Evolutionary conservation across 2,888 invertebrate species (phyloP).

Genomic region (Leptopilina syphax): DNA sequence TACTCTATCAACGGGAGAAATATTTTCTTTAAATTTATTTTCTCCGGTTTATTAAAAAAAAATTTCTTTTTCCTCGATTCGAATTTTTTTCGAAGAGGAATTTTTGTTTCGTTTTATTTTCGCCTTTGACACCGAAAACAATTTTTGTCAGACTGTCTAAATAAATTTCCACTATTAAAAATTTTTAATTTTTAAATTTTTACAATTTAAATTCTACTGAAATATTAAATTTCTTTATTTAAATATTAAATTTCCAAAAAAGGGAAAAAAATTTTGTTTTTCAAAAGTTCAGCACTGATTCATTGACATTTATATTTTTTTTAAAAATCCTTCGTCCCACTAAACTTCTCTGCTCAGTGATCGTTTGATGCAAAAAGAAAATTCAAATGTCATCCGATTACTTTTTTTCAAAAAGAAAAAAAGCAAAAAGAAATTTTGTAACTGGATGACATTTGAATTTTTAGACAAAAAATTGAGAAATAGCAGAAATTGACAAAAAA

Average conservation of each 20-base stretch:
- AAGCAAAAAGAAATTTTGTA: background rate
- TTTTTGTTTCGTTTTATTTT: too few relatives aligned
- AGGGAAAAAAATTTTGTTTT: background rate
- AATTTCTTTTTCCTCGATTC: too few relatives aligned
- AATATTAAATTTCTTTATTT: too few relatives aligned
- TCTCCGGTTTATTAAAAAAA: too few relatives aligned
- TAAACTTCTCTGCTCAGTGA: slow-evolving; percentile 35
- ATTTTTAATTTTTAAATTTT: too few relatives aligned
- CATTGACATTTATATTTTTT: slow-evolving; percentile 22
- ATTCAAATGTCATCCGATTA: slow-evolving; percentile 25
- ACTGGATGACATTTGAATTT: slow-evolving; percentile 1
- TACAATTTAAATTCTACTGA: too few relatives aligned
- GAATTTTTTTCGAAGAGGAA: too few relatives aligned
- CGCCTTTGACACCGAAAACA: background rate
- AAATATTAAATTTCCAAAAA: background rate
- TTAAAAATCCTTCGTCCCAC: slow-evolving; percentile 9
- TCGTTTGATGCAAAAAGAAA: slow-evolving; percentile 27
- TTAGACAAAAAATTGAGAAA: background rate
- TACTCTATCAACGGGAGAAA: too few relatives aligned
- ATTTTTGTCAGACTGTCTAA: background rate
- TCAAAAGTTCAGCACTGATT: slow-evolving; percentile 35
- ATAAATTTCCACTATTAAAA: too few relatives aligned
- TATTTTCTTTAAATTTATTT: too few relatives aligned
- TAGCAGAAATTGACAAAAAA: background rate
- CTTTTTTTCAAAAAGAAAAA: background rate